A percentile compares a stretch with the other conserved stretches of the same genome.
Evolutionary conservation across 2,888 invertebrate species (phyloP).

Genomic region (Microctonus aethiopoides): DNA sequence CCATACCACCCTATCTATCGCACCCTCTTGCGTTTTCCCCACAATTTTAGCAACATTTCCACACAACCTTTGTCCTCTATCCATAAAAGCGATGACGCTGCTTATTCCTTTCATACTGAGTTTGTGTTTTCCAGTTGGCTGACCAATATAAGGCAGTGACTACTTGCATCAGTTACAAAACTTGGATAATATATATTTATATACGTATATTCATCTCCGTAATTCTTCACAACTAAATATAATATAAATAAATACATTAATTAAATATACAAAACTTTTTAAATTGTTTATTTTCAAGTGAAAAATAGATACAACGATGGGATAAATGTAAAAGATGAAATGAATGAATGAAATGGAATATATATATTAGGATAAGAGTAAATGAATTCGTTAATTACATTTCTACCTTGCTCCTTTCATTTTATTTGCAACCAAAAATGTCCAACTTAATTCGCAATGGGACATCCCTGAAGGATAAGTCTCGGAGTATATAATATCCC

Average conservation of each 20-base stretch:
- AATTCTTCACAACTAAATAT: background rate
- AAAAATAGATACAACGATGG: background rate
- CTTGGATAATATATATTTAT: too few species aligned
- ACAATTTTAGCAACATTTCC: background rate
- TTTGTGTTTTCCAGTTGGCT: constrained; percentile 14
- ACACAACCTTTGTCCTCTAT: constrained; percentile 24
- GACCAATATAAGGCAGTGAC: background rate
- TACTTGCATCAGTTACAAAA: background rate
- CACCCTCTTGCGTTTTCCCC: background rate
- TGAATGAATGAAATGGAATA: background rate
- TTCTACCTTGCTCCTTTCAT: constrained; percentile 6
- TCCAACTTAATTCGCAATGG: constrained; percentile 25
- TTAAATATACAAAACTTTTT: background rate
- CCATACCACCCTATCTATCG: background rate
- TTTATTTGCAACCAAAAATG: constrained; percentile 13
- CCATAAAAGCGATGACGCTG: constrained; percentile 29
- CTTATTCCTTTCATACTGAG: constrained; percentile 1
- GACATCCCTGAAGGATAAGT: constrained; percentile 28
- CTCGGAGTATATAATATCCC: constrained; percentile 18
- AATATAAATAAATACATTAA: background rate
- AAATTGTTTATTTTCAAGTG: background rate
- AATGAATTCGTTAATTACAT: constrained; percentile 5
- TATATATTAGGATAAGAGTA: background rate
- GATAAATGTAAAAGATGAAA: background rate
- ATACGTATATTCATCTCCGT: background rate